phyloP scores from a whole-genome alignment of 2,113 vertebrate species.

The Anhinga rufa region DNA sequence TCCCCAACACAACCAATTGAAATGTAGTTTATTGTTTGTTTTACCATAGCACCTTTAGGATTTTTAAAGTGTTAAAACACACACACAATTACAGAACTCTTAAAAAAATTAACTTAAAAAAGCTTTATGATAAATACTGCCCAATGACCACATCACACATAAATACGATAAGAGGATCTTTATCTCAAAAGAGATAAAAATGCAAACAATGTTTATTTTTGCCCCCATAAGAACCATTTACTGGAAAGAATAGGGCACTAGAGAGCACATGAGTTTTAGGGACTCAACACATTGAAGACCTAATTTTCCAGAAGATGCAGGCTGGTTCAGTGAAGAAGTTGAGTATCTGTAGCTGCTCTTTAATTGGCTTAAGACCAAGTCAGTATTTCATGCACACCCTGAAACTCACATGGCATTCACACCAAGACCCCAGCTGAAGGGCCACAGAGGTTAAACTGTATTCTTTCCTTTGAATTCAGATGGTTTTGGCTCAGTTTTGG shows the following conservation, averaged over 20 bases:
- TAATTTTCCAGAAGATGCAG: neutral
- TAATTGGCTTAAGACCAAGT: neutral
- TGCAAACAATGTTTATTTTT: neutral
- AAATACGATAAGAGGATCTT: neutral
- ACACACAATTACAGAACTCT: neutral
- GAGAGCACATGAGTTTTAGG: neutral
- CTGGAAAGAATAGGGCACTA: neutral
- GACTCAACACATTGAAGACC: neutral
- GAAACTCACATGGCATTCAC: neutral
- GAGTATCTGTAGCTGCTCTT: neutral
- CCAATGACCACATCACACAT: neutral
- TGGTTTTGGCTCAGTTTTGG: neutral
- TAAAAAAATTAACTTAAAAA: conserved; percentile 29
- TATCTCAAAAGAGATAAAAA: neutral
- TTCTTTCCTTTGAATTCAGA: neutral
- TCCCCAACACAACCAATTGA: neutral
- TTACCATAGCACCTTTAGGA: neutral
- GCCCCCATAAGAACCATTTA: neutral
- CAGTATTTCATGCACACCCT: neutral
- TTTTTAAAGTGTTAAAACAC: neutral
- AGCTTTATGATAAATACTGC: neutral
- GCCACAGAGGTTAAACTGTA: neutral
- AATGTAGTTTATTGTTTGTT: neutral
- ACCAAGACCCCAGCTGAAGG: neutral
- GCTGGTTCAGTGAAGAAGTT: neutral